Conservation (phyloP, 2,113 vertebrate species). For the Todiramphus saurophagus region DNA sequence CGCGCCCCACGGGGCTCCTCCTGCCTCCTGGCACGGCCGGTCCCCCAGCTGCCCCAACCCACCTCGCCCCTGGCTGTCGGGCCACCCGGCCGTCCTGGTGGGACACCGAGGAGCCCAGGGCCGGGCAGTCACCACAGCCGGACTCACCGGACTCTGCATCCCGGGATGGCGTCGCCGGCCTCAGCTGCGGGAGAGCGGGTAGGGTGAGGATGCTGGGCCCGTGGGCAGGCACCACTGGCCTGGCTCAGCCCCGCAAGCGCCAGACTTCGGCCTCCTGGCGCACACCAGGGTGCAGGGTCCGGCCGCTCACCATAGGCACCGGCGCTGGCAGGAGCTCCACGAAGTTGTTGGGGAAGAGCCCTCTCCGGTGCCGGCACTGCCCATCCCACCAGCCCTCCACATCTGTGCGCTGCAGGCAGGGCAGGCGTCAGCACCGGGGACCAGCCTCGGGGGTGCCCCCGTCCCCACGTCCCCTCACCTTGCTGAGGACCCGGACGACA, state of each 20-base stretch:
- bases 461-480: slow-evolving; percentile 60
- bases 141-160: rapidly evolving
- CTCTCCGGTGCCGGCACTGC: slow-evolving; percentile 78
- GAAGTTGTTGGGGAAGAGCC: slow-evolving; percentile 89
- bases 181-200: background rate
- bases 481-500: slow-evolving; percentile 75
- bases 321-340: slow-evolving; percentile 40
- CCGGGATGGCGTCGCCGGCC: rapidly evolving
- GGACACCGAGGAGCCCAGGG: rapidly evolving
- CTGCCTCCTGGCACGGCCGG: rapidly evolving
- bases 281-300: background rate
- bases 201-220: background rate
- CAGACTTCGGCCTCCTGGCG: rapidly evolving
- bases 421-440: rapidly evolving
- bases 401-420: slow-evolving; percentile 56
- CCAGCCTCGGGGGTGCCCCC: rapidly evolving
- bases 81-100: rapidly evolving
- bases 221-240: background rate
- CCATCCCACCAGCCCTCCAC: slow-evolving; percentile 92
- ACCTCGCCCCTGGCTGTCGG: rapidly evolving
- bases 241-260: background rate
- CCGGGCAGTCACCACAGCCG: rapidly evolving
- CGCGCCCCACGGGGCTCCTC: rapidly evolving
- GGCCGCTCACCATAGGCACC: background rate
- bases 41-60: background rate